Evolutionary conservation across 1,140 invertebrate species (phyloP), one percentile per base, ranked within the genome.

Genomic region (Stegodyphus dumicola): DNA sequence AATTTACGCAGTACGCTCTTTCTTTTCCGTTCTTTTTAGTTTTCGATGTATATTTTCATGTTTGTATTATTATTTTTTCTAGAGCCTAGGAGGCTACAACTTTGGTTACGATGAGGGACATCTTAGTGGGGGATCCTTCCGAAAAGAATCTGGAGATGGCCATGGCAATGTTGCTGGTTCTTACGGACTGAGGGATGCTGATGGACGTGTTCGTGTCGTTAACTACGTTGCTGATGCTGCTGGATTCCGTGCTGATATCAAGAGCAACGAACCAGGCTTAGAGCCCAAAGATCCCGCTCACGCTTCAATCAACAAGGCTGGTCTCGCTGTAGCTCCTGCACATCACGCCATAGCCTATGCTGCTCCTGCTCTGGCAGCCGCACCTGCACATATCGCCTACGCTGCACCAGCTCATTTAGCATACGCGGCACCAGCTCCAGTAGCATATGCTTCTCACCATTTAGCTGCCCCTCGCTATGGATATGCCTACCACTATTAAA

Each of bases 91-190:
- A 7, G 85, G 88, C 87, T 88, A 88, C 52, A 65, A 71, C 56
- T 71, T 78, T 9, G 71, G 84, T 33, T 89, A 89, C 83, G 86
- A 89, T 73, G 88, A 88, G 81, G 77, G 77, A 54, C 88, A 89
- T 77, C 73, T 87, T 5, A 90, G 88, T 60, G 89, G 87, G 2
- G 88, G 89, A 52, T 86, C 88, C 64, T 87, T 85, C 84, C 83
- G 89, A 15, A 77, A 79, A 51, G 88, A 88, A 74, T 79, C 60
- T 49, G 88, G 88, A 13, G 56, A 33, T 33, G 33, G 52, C 52
- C 54, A 53, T 11, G 80, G 87, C 4, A 86, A 86, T 18, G 77
- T 56, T 15, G 71, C 51, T 15, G 89, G 89, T 33, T 89, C 89
- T 83, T 83, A 74, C 53, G 84, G 33, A 33, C 54, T 51, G 89